A percentile compares a stretch with the other conserved stretches of the same genome.
phyloP scores from a whole-genome alignment of 2,888 invertebrate genomes.

The Dicyrtoma fusca region DNA sequence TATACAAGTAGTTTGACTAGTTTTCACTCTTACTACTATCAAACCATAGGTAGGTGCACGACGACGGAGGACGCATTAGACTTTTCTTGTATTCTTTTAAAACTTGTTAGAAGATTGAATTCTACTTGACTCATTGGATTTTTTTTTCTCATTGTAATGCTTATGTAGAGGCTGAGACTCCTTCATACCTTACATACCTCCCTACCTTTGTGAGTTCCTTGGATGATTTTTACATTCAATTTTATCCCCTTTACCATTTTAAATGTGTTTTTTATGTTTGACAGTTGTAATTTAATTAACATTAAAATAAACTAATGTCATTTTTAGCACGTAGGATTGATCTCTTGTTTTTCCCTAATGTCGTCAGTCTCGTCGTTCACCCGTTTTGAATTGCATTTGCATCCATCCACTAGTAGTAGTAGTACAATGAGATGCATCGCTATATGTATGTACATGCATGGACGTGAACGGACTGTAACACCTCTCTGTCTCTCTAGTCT shows the following conservation, averaged over 20 bases:
- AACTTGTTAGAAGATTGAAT: not conserved
- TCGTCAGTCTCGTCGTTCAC: not conserved
- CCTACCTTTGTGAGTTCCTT: not conserved
- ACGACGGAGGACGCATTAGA: no score
- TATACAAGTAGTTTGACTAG: slow-evolving; percentile 17
- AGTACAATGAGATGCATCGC: no score
- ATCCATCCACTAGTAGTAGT: no score
- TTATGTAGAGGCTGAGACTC: no score
- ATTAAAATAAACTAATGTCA: no score
- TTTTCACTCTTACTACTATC: slow-evolving; percentile 20
- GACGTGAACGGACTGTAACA: no score
- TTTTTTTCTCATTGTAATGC: no score
- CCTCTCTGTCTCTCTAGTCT: no score
- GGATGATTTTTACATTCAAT: not conserved
- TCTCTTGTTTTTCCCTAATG: not conserved
- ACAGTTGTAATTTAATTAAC: no score
- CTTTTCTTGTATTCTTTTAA: not conserved
- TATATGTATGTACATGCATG: no score
- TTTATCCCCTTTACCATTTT: not conserved
- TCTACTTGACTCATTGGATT: not conserved
- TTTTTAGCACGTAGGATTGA: not conserved
- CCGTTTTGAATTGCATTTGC: no score
- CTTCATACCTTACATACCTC: not conserved
- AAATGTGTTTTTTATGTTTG: not conserved
- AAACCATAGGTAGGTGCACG: no score